Evolutionary conservation across 2,888 invertebrate species (phyloP).

Genomic region (Drosophila greeni): DNA sequence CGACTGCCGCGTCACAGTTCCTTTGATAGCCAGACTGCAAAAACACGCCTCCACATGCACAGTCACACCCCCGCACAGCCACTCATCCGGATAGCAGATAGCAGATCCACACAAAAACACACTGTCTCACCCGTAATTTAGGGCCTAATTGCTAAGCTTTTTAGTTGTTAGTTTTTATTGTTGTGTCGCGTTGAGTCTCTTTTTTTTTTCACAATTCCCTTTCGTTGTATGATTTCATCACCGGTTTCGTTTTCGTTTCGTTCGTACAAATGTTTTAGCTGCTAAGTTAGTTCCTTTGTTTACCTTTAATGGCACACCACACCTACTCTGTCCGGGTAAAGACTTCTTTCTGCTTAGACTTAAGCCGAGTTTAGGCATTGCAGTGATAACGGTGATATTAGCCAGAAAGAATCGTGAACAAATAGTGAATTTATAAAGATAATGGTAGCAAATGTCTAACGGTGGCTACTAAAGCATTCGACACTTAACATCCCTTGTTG

Average conservation of each 20-base stretch:
- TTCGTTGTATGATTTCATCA: conserved; percentile 46
- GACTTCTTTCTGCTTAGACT: conserved; percentile 67
- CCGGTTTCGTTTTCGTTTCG: conserved; percentile 27
- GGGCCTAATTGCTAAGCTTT: conserved; percentile 66
- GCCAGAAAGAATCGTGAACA: conserved; percentile 67
- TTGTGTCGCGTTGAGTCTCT: conserved; percentile 42
- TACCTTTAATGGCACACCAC: conserved; percentile 38
- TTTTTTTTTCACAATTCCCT: conserved; percentile 37
- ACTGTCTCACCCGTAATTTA: conserved; percentile 65
- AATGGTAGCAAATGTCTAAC: conserved; percentile 39
- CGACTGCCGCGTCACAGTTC: conserved; percentile 48
- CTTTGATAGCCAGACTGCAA: conserved; percentile 53
- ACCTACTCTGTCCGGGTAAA: conserved; percentile 34
- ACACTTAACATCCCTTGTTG: conserved; percentile 30
- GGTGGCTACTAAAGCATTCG: conserved; percentile 49
- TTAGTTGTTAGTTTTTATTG: conserved; percentile 56
- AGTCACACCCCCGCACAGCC: conserved; percentile 21
- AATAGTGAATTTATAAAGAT: conserved; percentile 65
- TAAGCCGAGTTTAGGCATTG: conserved; percentile 54
- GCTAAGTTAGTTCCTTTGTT: conserved; percentile 42
- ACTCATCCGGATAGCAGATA: conserved; percentile 37
- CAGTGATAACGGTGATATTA: conserved; percentile 72
- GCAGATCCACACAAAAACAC: conserved; percentile 26
- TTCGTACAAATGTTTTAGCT: conserved; percentile 24
- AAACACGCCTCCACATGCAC: conserved; percentile 22